phyloP scores from a whole-genome alignment of 2,113 vertebrate genomes.

The Mystacornis crossleyi region DNA sequence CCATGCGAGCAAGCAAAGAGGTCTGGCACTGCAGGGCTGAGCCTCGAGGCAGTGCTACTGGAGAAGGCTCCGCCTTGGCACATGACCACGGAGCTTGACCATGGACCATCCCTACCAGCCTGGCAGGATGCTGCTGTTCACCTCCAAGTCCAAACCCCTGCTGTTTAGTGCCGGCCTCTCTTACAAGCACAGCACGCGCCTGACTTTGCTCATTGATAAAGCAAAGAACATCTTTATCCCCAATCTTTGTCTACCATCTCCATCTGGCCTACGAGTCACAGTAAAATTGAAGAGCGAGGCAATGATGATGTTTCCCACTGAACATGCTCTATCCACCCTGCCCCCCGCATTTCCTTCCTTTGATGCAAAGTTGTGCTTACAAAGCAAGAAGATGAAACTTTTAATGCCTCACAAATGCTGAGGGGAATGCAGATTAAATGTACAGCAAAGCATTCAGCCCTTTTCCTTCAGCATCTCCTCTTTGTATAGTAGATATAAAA shows the following conservation, averaged over 20 bases:
- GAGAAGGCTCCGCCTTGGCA: background rate
- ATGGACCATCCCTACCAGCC: background rate
- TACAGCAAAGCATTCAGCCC: background rate
- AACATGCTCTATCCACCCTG: background rate
- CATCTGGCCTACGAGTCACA: background rate
- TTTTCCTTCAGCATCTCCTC: background rate
- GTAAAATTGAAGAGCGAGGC: background rate
- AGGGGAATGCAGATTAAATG: background rate
- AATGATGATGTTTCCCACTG: background rate
- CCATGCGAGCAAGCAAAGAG: accelerated
- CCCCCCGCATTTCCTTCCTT: background rate
- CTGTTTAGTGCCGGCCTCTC: background rate
- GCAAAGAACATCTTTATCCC: background rate
- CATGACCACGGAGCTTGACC: background rate
- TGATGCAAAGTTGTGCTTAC: background rate
- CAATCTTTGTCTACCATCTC: background rate
- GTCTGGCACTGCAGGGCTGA: background rate
- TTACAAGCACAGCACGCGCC: background rate
- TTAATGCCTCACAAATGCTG: background rate
- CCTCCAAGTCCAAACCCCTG: accelerated
- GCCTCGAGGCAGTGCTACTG: background rate
- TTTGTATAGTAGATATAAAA: background rate
- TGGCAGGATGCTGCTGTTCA: background rate
- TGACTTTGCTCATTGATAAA: background rate
- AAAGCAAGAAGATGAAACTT: background rate